phyloP scores from a whole-genome alignment of 1,140 invertebrate species.

The Pentalonia nigronervosa region DNA sequence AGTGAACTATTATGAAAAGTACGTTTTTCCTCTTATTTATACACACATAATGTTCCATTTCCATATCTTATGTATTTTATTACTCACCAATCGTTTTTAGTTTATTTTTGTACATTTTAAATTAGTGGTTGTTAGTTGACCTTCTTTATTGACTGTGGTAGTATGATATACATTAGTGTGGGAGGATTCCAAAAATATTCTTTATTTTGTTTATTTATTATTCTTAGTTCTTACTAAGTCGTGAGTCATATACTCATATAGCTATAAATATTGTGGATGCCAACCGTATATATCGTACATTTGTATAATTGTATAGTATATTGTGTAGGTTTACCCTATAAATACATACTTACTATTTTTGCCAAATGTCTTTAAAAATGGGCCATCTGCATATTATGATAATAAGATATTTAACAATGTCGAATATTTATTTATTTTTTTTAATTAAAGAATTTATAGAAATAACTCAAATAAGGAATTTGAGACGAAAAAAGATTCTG shows the following conservation, averaged over 20 bases:
- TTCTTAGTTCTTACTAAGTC: not conserved
- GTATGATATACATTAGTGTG: not conserved
- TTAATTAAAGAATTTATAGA: too few relatives aligned
- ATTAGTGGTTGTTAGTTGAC: not conserved
- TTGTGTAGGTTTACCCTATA: too few relatives aligned
- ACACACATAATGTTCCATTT: not conserved
- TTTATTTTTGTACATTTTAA: constrained; percentile 19
- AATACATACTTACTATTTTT: not conserved
- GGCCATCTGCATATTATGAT: not conserved
- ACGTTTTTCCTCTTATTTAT: constrained; percentile 11
- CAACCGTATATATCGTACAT: not conserved
- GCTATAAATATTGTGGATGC: constrained; percentile 24
- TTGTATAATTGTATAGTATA: not conserved
- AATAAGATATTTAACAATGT: not conserved
- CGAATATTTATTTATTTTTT: not conserved
- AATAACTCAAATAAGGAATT: too few relatives aligned
- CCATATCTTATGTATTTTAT: not conserved
- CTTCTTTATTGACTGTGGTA: not conserved
- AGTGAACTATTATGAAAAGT: not conserved
- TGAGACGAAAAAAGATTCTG: too few relatives aligned
- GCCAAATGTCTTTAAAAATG: not conserved
- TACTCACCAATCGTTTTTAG: not conserved
- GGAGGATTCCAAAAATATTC: constrained; percentile 35
- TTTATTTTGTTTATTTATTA: not conserved
- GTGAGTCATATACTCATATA: not conserved